Percentiles rank a stretch among this genome's conserved stretches.
Evolutionary conservation across 2,888 invertebrate genomes (phyloP).

Genomic region (Athrips mouffetella): DNA sequence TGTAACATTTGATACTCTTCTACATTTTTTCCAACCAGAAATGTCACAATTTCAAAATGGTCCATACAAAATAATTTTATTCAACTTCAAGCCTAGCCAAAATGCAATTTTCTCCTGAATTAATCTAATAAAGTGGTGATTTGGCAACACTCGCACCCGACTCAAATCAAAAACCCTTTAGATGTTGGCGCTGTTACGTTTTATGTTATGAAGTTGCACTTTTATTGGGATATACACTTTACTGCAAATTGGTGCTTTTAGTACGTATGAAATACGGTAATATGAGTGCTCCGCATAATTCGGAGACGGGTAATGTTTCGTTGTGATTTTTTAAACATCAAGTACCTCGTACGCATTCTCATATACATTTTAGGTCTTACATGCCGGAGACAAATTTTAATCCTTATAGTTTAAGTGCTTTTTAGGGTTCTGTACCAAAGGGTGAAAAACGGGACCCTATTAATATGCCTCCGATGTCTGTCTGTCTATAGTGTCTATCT

Average conservation of each 20-base stretch:
- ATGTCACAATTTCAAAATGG: too few relatives aligned
- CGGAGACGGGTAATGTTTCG: not conserved
- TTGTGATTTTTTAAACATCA: slow-evolving; percentile 7
- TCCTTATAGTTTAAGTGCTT: too few relatives aligned
- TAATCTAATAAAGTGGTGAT: not conserved
- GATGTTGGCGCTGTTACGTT: slow-evolving; percentile 36
- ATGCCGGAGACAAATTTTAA: too few relatives aligned
- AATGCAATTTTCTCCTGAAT: not conserved
- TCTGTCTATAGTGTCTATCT: too few relatives aligned
- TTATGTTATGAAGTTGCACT: slow-evolving; percentile 53
- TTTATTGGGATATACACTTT: slow-evolving; percentile 40
- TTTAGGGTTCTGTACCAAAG: too few relatives aligned
- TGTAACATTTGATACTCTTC: too few relatives aligned
- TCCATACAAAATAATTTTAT: too few relatives aligned
- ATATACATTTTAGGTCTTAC: too few relatives aligned
- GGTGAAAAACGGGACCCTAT: too few relatives aligned
- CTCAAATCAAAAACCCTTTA: slow-evolving; percentile 49
- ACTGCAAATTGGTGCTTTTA: slow-evolving; percentile 44
- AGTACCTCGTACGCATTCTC: not conserved
- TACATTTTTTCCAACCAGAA: too few relatives aligned
- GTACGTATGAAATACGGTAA: slow-evolving; percentile 25
- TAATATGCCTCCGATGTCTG: too few relatives aligned
- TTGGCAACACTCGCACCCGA: slow-evolving; percentile 21
- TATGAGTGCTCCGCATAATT: slow-evolving; percentile 5
- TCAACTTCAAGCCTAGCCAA: not conserved